Evolutionary conservation across 2,113 vertebrate genomes (phyloP).

Genomic region (Penelope pileata): DNA sequence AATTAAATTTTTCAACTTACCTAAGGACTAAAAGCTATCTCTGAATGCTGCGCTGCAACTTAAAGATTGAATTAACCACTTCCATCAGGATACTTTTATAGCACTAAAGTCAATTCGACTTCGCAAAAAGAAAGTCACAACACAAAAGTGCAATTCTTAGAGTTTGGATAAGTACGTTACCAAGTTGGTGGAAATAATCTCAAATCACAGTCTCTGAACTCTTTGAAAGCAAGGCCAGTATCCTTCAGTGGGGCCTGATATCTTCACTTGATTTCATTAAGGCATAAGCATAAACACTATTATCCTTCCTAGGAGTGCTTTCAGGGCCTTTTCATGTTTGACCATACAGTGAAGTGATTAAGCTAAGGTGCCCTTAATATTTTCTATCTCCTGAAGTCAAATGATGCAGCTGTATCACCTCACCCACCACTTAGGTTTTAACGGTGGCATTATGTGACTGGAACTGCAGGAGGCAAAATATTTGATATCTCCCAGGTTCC

Average conservation of each 20-base stretch:
- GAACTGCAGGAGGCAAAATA: background rate
- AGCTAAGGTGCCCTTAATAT: background rate
- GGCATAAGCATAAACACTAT: background rate
- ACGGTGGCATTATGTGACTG: background rate
- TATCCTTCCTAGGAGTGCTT: background rate
- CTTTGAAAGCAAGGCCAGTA: background rate
- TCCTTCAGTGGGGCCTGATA: background rate
- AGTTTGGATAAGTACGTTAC: background rate
- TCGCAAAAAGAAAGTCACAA: background rate
- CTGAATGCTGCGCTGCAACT: background rate
- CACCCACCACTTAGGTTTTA: background rate
- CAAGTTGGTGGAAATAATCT: background rate
- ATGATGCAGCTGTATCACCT: background rate
- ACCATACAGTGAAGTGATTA: background rate
- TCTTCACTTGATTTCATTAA: background rate
- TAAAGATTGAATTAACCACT: constrained; percentile 25
- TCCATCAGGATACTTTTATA: background rate
- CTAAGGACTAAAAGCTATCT: constrained; percentile 40
- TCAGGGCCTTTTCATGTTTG: background rate
- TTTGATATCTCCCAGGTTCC: background rate
- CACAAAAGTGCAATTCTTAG: background rate
- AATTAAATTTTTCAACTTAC: constrained; percentile 42
- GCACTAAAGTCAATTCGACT: background rate
- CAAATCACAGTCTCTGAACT: background rate
- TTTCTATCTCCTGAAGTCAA: background rate